Conservation (phyloP, 2,797 vertebrate genomes). For the Steatocranus sp. region DNA sequence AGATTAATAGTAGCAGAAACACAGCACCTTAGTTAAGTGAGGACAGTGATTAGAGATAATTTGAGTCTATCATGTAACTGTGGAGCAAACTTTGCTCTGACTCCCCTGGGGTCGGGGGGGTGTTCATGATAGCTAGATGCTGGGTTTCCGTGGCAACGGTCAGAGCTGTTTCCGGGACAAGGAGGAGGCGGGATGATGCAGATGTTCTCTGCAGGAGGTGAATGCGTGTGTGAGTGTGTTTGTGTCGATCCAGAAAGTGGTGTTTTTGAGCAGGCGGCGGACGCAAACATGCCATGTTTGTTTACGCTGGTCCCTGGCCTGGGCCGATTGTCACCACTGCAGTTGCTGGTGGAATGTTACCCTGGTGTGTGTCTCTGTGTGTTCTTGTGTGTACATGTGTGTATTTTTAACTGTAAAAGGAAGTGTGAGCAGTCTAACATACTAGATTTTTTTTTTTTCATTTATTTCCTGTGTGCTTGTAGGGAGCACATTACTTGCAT, state of each 20-base stretch:
- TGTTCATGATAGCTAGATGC: constrained; percentile 27
- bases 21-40: background rate
- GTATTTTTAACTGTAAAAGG: background rate
- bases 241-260: constrained; percentile 30
- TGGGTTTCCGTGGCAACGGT: constrained; percentile 66
- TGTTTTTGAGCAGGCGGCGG: constrained; percentile 37
- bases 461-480: background rate
- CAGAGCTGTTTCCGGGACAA: constrained; percentile 44
- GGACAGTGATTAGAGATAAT: background rate
- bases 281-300: constrained; percentile 56
- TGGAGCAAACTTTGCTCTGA: constrained; percentile 1
- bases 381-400: background rate
- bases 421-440: background rate
- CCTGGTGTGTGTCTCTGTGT: constrained; percentile 23
- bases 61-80: background rate
- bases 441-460: background rate
- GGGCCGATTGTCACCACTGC: constrained; percentile 59
- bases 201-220: constrained; percentile 73
- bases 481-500: background rate
- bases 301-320: constrained; percentile 56
- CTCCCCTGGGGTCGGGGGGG: background rate
- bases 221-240: constrained; percentile 10
- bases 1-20: background rate
- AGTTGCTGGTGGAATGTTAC: constrained; percentile 64
- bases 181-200: constrained; percentile 55